phyloP scores from a whole-genome alignment of 92 coral and sea anemone species.

The Epizoanthus illoricatus region DNA sequence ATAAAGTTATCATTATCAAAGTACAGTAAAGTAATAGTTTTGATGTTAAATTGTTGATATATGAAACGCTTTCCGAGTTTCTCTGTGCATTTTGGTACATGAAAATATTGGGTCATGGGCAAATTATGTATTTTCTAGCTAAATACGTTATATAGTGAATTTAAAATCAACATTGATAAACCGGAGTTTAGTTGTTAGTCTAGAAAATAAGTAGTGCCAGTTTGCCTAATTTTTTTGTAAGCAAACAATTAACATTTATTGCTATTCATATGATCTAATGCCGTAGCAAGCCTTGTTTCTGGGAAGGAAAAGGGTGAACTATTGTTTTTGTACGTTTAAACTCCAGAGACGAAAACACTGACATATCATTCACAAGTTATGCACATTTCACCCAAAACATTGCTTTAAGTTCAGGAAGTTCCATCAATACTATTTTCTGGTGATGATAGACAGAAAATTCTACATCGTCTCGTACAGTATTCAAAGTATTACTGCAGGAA shows the following conservation, averaged over 20 bases:
- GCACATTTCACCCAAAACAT: background rate
- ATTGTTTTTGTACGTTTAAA: background rate
- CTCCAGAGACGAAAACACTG: background rate
- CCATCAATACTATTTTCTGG: conserved; percentile 27
- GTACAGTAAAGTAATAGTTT: background rate
- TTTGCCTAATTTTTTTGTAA: background rate
- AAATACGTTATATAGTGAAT: background rate
- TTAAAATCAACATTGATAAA: conserved; percentile 9
- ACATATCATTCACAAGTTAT: background rate
- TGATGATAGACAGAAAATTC: conserved; percentile 32
- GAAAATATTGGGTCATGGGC: too few species aligned
- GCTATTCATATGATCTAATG: background rate
- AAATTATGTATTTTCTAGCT: too few species aligned
- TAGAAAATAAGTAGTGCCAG: background rate
- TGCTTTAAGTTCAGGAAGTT: conserved; percentile 10
- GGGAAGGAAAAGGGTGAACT: background rate
- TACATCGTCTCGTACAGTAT: background rate
- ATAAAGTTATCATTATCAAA: background rate
- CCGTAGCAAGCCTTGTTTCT: background rate
- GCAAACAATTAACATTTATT: conserved; percentile 25
- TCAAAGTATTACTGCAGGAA: background rate
- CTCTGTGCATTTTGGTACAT: background rate
- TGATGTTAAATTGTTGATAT: background rate
- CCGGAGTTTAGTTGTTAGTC: background rate
- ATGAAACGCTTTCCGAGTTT: background rate